Conservation (phyloP, 2,888 invertebrate genomes). For the Belgica antarctica region DNA sequence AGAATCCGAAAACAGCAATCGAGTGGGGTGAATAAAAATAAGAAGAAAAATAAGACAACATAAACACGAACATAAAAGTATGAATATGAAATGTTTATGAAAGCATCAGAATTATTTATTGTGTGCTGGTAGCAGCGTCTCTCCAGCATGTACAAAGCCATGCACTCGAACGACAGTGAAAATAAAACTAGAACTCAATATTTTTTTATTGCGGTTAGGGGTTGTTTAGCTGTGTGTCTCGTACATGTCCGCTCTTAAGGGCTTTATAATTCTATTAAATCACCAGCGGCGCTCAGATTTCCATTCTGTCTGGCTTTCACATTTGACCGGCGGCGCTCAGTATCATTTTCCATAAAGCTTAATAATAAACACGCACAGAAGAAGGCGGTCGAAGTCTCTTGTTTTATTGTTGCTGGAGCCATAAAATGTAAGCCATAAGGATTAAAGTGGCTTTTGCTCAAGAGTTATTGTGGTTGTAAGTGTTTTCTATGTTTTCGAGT, state of each 20-base stretch:
- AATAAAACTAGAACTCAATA: not conserved
- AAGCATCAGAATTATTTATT: slow-evolving; percentile 9
- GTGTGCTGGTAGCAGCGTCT: not conserved
- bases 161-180: not conserved
- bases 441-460: not conserved
- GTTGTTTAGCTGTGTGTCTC: not conserved
- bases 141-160: not conserved
- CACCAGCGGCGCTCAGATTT: not conserved
- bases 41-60: slow-evolving; percentile 12
- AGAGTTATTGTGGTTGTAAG: no score
- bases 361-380: not conserved
- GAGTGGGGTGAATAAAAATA: no score
- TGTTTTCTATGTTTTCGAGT: no score
- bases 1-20: not conserved
- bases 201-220: slow-evolving; percentile 3
- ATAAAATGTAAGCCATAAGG: not conserved
- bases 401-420: not conserved
- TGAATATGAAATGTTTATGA: slow-evolving; percentile 27
- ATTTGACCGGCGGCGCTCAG: not conserved
- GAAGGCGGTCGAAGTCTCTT: not conserved
- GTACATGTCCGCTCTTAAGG: not conserved
- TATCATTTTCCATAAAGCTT: not conserved
- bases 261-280: not conserved
- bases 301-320: not conserved
- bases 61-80: slow-evolving; percentile 14